Percentiles rank a stretch among this genome's conserved stretches.
These are phyloP conservation scores for Solenodon paradoxus DNA, from an alignment of 2,113 vertebrate genomes.

Conservation along the genomic window DNA sequence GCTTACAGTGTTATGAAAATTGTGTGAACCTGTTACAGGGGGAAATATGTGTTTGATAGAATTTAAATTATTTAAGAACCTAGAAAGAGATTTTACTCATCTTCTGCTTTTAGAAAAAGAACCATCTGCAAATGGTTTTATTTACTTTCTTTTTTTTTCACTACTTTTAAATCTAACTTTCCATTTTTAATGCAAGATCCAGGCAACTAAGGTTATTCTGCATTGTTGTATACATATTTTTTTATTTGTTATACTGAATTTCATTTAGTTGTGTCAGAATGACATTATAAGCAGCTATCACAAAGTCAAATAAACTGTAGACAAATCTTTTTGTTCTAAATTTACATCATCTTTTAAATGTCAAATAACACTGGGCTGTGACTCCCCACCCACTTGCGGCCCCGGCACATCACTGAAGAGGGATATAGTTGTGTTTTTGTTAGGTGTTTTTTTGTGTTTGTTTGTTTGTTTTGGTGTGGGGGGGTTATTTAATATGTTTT, in stretches of 20 bases:
- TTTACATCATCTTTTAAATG: background rate
- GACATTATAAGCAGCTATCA: background rate
- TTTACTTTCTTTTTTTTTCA: conserved; percentile 12
- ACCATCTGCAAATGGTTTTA: conserved; percentile 40
- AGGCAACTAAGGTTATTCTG: conserved; percentile 38
- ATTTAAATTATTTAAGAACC: conserved; percentile 81
- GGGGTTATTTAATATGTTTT: background rate
- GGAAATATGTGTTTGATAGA: conserved; percentile 80
- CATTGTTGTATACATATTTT: background rate
- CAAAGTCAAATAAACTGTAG: background rate
- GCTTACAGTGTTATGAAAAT: conserved; percentile 70
- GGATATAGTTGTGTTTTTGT: background rate
- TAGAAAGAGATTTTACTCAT: conserved; percentile 72
- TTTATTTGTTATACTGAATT: background rate
- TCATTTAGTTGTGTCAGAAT: background rate
- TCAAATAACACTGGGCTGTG: background rate
- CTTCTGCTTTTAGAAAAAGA: conserved; percentile 60
- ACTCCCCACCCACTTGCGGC: no score
- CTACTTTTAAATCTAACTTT: conserved; percentile 18
- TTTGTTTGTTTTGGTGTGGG: background rate
- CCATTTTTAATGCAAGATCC: conserved; percentile 24
- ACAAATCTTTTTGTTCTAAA: background rate
- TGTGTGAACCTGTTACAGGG: conserved; percentile 68
- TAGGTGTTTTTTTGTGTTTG: background rate
- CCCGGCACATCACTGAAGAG: background rate